phyloP scores from a whole-genome alignment of 2,797 vertebrate genomes.

The Sebastiscus albofasciatus region DNA sequence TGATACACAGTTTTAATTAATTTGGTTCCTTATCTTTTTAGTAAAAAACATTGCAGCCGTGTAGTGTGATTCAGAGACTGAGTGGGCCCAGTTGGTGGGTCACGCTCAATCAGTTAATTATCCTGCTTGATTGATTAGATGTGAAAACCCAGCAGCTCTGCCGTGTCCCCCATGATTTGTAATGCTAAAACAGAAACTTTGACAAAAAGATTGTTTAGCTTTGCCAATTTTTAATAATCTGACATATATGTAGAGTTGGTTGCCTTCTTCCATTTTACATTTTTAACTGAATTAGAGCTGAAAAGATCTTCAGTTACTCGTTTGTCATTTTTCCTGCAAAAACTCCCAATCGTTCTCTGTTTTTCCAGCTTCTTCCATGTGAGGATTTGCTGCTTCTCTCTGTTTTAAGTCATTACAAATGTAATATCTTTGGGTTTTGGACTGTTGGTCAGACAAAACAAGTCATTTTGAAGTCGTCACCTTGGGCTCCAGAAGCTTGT shows the following conservation, averaged over 20 bases:
- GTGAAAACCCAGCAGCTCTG: constrained; percentile 31
- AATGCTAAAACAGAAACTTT: background rate
- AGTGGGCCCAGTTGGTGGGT: constrained; percentile 7
- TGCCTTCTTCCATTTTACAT: background rate
- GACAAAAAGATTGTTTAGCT: background rate
- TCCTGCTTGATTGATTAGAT: constrained; percentile 50
- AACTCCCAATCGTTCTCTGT: background rate
- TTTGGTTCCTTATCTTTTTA: background rate
- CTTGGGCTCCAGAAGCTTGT: background rate
- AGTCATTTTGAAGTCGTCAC: background rate
- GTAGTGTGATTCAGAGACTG: background rate
- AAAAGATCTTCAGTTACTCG: background rate
- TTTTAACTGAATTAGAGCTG: background rate
- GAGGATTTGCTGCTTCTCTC: no score
- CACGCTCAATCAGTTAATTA: constrained; percentile 46
- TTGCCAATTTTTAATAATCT: background rate
- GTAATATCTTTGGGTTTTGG: background rate
- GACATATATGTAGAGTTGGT: background rate
- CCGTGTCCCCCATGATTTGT: background rate
- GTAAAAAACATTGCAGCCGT: background rate
- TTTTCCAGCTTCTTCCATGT: no score
- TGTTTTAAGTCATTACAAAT: background rate
- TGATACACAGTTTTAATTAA: background rate
- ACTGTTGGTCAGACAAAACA: no score
- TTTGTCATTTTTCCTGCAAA: background rate